These are phyloP conservation scores for Drosophila busckii DNA, from an alignment of 1,140 invertebrate genomes.

Conservation along the genomic window DNA sequence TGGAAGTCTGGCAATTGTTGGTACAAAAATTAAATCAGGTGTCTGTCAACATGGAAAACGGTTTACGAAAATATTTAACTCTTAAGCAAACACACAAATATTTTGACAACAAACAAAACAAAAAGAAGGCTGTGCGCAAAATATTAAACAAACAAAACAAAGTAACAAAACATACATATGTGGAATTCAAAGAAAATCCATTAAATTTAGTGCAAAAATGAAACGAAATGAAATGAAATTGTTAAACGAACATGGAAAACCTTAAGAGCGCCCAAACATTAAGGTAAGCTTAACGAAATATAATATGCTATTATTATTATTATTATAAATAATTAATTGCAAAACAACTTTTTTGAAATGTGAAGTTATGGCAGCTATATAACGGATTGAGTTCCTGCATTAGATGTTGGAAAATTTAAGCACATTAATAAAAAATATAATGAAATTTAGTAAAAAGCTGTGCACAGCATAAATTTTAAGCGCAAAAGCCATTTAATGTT, in stretches of 20 bases:
- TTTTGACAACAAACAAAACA: constrained; percentile 15
- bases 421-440: too few species aligned
- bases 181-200: constrained; percentile 18
- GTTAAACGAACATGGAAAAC: neutral
- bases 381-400: constrained; percentile 62
- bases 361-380: constrained; percentile 42
- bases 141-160: constrained; percentile 20
- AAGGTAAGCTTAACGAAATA: too few species aligned
- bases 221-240: constrained; percentile 9
- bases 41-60: too few species aligned
- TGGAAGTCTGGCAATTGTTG: too few species aligned
- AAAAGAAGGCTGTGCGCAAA: constrained; percentile 69
- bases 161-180: constrained; percentile 35
- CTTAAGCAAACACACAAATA: constrained; percentile 3
- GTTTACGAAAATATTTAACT: neutral
- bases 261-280: too few species aligned
- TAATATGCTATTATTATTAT: too few species aligned
- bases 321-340: too few species aligned
- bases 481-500: too few species aligned
- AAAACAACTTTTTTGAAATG: constrained; percentile 1
- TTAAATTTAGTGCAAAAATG: constrained; percentile 20
- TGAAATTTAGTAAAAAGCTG: too few species aligned
- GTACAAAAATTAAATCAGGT: too few species aligned
- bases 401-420: constrained; percentile 12
- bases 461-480: too few species aligned